Percentiles rank a stretch among this genome's conserved stretches.
These are phyloP conservation scores for Anomalospiza imberbis DNA, from an alignment of 2,797 vertebrate species.

Conservation along the genomic window DNA sequence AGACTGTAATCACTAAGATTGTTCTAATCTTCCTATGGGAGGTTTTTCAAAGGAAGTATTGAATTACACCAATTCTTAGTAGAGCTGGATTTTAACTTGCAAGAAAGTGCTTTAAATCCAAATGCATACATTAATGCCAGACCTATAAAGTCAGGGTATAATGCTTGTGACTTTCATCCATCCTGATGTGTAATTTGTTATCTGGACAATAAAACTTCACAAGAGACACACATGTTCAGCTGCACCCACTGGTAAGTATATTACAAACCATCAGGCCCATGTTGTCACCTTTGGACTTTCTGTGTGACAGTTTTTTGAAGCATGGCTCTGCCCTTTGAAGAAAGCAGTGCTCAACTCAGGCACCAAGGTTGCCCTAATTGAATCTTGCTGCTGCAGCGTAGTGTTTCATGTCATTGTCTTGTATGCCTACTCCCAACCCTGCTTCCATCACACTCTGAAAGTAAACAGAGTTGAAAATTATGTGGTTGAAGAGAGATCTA, in stretches of 20 bases:
- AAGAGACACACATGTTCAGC: neutral
- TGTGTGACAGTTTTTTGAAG: neutral
- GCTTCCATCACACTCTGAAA: neutral
- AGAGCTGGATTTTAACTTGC: constrained; percentile 52
- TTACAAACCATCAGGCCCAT: neutral
- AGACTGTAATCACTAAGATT: constrained; percentile 66
- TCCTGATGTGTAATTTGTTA: constrained; percentile 23
- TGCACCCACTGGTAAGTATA: neutral
- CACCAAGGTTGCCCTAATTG: neutral
- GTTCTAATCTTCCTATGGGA: constrained; percentile 69
- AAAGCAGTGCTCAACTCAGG: neutral
- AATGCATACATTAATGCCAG: constrained; percentile 58
- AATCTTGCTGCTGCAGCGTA: fast-evolving
- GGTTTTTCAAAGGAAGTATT: constrained; percentile 68
- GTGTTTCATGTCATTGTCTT: neutral
- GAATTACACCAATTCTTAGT: constrained; percentile 64
- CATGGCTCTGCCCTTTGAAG: neutral
- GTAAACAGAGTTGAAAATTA: neutral
- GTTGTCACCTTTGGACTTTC: neutral
- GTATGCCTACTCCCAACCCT: neutral
- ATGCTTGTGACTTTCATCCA: constrained; percentile 16
- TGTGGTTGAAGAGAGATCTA: neutral
- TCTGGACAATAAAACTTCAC: neutral
- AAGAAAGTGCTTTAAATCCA: constrained; percentile 55
- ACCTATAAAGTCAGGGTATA: constrained; percentile 16